A percentile compares a stretch with the other conserved stretches of the same genome.
phyloP scores from a whole-genome alignment of 1,140 invertebrate species.

The Chymomyza costata region DNA sequence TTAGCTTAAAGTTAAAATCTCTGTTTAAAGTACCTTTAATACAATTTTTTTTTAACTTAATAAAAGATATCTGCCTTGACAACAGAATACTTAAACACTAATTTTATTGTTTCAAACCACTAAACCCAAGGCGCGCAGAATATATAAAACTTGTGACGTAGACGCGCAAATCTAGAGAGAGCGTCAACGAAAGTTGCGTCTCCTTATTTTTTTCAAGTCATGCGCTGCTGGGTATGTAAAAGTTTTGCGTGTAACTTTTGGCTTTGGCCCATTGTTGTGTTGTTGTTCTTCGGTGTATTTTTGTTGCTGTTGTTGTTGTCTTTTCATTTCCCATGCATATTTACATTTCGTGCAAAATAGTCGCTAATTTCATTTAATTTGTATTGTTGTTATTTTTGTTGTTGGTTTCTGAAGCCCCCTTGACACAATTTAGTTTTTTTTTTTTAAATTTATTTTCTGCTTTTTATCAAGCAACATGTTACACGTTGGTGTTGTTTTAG shows the following conservation, averaged over 20 bases:
- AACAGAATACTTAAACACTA: no score
- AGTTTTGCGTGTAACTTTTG: no score
- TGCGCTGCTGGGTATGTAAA: constrained; percentile 31
- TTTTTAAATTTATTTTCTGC: constrained; percentile 33
- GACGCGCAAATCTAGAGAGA: no score
- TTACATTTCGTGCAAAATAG: constrained; percentile 59
- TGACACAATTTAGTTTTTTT: constrained; percentile 61
- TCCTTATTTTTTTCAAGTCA: not conserved
- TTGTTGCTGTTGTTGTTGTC: constrained; percentile 20
- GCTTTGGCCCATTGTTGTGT: constrained; percentile 1
- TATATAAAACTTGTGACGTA: no score
- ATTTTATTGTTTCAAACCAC: no score
- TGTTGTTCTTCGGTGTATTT: constrained; percentile 22
- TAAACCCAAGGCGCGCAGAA: no score
- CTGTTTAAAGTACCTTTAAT: no score
- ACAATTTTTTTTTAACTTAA: no score
- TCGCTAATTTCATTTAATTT: constrained; percentile 72
- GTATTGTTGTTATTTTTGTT: constrained; percentile 30
- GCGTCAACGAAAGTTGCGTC: not conserved
- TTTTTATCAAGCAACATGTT: constrained; percentile 56
- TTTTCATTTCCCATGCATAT: constrained; percentile 9
- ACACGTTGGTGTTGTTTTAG: constrained; percentile 39
- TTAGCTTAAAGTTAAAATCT: no score
- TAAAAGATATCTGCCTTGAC: no score
- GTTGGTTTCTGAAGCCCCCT: constrained; percentile 47